Evolutionary conservation across 2,113 vertebrate genomes (phyloP).

Genomic region (Symphodus melops): DNA sequence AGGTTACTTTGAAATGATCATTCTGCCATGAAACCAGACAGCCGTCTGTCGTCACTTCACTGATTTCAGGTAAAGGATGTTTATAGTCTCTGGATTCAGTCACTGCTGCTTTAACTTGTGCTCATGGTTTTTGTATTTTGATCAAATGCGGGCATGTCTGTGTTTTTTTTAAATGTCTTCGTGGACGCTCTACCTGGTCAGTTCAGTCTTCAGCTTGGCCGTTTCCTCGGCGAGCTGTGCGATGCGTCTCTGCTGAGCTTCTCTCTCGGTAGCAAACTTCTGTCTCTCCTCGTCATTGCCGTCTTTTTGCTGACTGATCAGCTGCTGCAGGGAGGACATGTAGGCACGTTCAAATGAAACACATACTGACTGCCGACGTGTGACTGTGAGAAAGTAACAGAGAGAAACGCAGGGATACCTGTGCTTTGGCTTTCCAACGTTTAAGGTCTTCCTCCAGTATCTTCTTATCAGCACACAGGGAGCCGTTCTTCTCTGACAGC

Average conservation of each 20-base stretch:
- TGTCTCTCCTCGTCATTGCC: slow-evolving; percentile 92
- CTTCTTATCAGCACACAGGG: slow-evolving; percentile 95
- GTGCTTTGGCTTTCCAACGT: slow-evolving; percentile 91
- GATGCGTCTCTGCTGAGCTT: slow-evolving; percentile 90
- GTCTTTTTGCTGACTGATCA: slow-evolving; percentile 94
- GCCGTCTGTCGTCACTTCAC: background rate
- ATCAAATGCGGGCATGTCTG: background rate
- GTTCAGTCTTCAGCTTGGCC: slow-evolving; percentile 92
- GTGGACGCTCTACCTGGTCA: slow-evolving; percentile 84
- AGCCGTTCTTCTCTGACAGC: slow-evolving; percentile 93
- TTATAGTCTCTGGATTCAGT: background rate
- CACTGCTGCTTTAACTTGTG: background rate
- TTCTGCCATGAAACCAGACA: background rate
- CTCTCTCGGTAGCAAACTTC: slow-evolving; percentile 89
- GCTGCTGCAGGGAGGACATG: slow-evolving; percentile 82
- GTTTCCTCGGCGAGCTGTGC: slow-evolving; percentile 92
- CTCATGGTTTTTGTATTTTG: background rate
- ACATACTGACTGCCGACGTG: background rate
- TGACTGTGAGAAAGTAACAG: no score
- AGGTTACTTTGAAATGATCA: background rate
- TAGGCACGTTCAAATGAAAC: background rate
- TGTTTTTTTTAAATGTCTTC: background rate
- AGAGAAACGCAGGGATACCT: slow-evolving; percentile 79
- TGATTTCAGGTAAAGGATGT: background rate
- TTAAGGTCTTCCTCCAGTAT: slow-evolving; percentile 95